Evolutionary conservation across 2,797 vertebrate genomes (phyloP), one percentile per base, ranked within the genome.

Genomic region (Sphaeramia orbicularis): DNA sequence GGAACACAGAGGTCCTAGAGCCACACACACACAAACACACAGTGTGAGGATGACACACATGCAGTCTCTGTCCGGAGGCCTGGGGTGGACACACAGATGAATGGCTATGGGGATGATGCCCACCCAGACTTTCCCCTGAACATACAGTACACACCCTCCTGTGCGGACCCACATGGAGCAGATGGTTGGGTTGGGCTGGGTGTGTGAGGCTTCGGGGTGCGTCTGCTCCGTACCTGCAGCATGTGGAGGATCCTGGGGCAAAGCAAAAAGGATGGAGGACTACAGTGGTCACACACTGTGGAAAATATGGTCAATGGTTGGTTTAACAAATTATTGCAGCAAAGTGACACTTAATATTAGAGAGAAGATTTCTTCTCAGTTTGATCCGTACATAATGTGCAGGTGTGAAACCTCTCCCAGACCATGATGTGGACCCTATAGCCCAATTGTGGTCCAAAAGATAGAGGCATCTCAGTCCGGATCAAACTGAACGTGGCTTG

Each of bases 221-320:
- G 51, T 79, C 54, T 54, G 43, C 56, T 62, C 10, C 1, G 13
- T 74, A 89, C 84, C 84, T 83, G 81, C 73, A 57, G 68, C 72
- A 73, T 83, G 73, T 71, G 65, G 37, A 43, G 51, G 21, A 24
- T 73, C 71, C 67, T 15, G 47, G 36, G 68, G 82, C 71, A 32
- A 72, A 44, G 42, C 56, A 15, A 68, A 24, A 49, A 14, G 60
- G 40, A 74, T 5, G 4, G 45, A 40, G 18, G 32, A 11, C 10
- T 16, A 43, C 48, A 36, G 49, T 47, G 10, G 43, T 42, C 12
- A 13, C 35, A 44, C 30, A 48, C n/a, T 32, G 30, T 32, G 7
- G 30, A 32, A 32, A 32, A 32, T 32, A 3, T 32, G 30, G 7
- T 2, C 30, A 32, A 1, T 32, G 30, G 30, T 8, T 32, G 32